These are phyloP conservation scores for Grantiella picta DNA, from an alignment of 2,113 vertebrate genomes.

Conservation along the genomic window DNA sequence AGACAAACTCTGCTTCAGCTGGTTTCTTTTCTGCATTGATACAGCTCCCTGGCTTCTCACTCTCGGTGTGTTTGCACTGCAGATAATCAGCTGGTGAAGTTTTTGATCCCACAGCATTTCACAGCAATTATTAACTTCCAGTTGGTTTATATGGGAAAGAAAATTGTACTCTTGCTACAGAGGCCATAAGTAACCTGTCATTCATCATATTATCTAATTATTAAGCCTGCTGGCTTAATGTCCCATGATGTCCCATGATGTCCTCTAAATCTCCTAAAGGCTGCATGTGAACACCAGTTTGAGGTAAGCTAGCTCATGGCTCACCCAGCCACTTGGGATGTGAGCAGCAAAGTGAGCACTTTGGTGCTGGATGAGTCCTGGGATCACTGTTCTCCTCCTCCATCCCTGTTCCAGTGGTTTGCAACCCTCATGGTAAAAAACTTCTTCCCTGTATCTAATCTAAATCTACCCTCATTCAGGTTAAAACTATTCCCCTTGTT, in stretches of 20 bases:
- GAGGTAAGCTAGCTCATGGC: not conserved
- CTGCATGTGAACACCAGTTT: not conserved
- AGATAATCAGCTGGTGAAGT: not conserved
- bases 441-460: not conserved
- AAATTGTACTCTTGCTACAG: not conserved
- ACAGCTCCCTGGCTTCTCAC: not conserved
- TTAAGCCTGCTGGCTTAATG: not conserved
- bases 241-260: not conserved
- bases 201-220: not conserved
- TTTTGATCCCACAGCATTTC: not conserved
- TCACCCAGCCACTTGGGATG: not conserved
- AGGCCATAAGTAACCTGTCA: not conserved
- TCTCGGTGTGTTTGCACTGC: not conserved
- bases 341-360: not conserved
- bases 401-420: not conserved
- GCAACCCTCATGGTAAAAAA: not conserved
- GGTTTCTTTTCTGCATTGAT: not conserved
- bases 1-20: not conserved
- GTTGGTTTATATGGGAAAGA: not conserved
- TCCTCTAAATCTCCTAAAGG: not conserved
- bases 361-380: not conserved
- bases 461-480: not conserved
- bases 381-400: not conserved
- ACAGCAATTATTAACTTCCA: not conserved
- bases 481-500: not conserved